These are phyloP conservation scores for Tokudaia tokunoshimensis DNA, from an alignment of 2,797 vertebrate species.

Conservation along the genomic window DNA sequence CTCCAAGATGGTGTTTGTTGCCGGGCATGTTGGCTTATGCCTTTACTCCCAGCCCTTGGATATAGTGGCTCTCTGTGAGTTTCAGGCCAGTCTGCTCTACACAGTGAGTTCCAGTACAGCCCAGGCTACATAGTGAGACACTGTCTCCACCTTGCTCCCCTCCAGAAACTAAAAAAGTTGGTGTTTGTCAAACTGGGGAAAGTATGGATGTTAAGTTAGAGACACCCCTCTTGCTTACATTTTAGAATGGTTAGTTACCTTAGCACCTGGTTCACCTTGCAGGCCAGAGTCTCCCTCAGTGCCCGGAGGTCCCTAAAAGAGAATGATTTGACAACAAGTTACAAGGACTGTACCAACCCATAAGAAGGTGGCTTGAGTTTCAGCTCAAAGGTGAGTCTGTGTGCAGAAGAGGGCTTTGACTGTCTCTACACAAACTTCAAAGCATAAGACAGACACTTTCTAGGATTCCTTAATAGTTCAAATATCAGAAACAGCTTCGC, in stretches of 20 bases:
- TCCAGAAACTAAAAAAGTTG: neutral
- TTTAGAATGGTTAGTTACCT: constrained; percentile 89
- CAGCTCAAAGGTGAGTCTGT: neutral
- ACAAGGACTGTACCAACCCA: neutral
- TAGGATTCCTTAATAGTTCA: constrained; percentile 11
- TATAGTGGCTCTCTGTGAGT: neutral
- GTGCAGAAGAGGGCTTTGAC: neutral
- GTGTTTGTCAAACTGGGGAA: neutral
- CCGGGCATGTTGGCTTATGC: neutral
- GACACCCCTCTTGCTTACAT: neutral
- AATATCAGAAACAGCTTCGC: constrained; percentile 7
- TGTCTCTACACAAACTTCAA: neutral
- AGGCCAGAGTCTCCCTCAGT: constrained; percentile 93
- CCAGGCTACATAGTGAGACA: neutral
- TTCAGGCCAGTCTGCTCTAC: neutral
- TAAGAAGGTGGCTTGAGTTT: neutral
- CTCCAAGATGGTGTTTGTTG: neutral
- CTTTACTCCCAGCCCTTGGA: neutral
- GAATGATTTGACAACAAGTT: constrained; percentile 37
- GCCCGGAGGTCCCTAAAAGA: constrained; percentile 93
- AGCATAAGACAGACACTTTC: neutral
- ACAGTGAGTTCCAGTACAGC: neutral
- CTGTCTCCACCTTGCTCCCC: neutral
- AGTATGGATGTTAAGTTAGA: neutral
- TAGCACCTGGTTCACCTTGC: constrained; percentile 93